Evolutionary conservation across 2,797 vertebrate species (phyloP).

Genomic region (Fistularia tabacaria): DNA sequence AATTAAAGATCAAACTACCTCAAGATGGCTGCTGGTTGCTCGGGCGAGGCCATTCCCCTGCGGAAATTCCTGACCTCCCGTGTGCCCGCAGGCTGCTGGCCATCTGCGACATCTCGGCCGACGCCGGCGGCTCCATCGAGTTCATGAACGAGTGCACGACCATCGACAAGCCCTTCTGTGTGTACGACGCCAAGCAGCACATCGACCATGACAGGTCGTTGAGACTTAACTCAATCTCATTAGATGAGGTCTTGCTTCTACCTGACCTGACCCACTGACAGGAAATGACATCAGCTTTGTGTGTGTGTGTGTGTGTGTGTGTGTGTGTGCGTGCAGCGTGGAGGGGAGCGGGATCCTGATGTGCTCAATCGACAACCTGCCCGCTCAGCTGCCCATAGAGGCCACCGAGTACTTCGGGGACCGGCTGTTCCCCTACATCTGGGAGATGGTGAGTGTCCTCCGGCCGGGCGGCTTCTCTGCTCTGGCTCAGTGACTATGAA

Average conservation of each 20-base stretch:
- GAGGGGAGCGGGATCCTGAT: slow-evolving; percentile 95
- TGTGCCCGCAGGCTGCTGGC: slow-evolving; percentile 81
- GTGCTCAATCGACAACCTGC: slow-evolving; percentile 98
- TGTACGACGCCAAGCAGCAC: slow-evolving; percentile 96
- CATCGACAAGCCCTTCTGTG: slow-evolving; percentile 94
- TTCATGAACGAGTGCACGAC: slow-evolving; percentile 97
- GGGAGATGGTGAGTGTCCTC: slow-evolving; percentile 86
- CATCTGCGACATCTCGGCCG: slow-evolving; percentile 97
- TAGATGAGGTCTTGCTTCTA: too few relatives aligned
- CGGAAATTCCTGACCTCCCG: neutral
- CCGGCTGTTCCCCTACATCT: slow-evolving; percentile 90
- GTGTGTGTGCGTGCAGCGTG: slow-evolving; percentile 71
- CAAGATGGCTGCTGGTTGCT: too few relatives aligned
- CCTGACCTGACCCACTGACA: too few relatives aligned
- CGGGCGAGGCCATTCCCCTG: neutral
- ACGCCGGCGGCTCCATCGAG: slow-evolving; percentile 93
- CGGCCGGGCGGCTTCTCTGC: too few relatives aligned
- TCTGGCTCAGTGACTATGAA: too few relatives aligned
- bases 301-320: neutral
- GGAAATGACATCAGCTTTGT: too few relatives aligned
- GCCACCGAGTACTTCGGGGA: slow-evolving; percentile 97
- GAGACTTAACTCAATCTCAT: too few relatives aligned
- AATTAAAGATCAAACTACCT: too few relatives aligned
- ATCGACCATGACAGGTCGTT: slow-evolving; percentile 90
- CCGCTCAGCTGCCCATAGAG: slow-evolving; percentile 95